Base-by-base conservation (phyloP, 2,888 invertebrate species). In the Mythimna ferrago region DNA sequence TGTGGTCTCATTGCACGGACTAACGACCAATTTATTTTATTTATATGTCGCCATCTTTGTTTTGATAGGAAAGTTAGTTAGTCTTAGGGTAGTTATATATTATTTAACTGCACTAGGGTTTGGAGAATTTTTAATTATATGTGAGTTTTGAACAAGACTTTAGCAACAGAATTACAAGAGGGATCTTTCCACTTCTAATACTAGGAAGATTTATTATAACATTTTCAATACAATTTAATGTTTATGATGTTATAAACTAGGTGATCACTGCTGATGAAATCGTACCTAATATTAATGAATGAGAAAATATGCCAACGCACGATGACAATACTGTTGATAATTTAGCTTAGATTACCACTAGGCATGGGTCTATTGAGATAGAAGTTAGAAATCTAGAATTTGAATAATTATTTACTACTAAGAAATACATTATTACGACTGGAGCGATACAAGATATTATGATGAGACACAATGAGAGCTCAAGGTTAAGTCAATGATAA, bases 1-100 rank as follows among this genome's bases (percentile, higher is more conserved):
- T 87, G 80, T 86, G 84, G 86, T 85, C 81, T 79, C 71, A 73
- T 57, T 76, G 70, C 75, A 67, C 32, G 71, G 56, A 61, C 38
- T 72, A 82, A 78, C 54, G 73, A 70, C 58, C 73, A 71, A 74
- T 77, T 82, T 71, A 82, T 66, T 76, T 69, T 69, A 70, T 71
- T 75, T 82, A 63, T 58, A 35, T 1, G 64, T 35, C 32, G 32
- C 68, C 63, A 58, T 79, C 66, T 82, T 70, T 78, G 38, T 72
- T 82, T 58, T 0, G 54, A 44, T 48, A 64, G 38, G 48, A 32
- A 57, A 76, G 38, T 66, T 56, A 44, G 32, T 66, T 5, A 48
- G 69, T 48, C 19, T 66, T 38, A 53, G 21, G 32, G 53, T 58
- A 57, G 44, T 61, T 14, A 9, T 48, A 44, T 21, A 58, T 66